Evolutionary conservation across 2,113 vertebrate genomes (phyloP).

Genomic region (Pelecanus crispus): DNA sequence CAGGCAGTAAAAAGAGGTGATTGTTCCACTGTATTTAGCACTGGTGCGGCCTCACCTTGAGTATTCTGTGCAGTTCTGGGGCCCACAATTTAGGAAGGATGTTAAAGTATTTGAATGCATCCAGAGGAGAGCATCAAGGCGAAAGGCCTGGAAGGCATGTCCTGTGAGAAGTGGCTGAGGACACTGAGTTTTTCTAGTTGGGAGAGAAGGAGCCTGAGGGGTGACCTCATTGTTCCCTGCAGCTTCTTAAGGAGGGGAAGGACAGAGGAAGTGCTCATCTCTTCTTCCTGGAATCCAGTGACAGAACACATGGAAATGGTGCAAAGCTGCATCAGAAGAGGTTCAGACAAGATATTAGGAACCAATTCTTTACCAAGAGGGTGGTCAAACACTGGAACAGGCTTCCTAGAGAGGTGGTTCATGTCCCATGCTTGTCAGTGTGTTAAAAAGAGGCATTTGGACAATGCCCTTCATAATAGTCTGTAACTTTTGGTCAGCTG

Average conservation of each 20-base stretch:
- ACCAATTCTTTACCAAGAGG: neutral
- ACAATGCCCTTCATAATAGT: neutral
- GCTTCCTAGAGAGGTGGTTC: neutral
- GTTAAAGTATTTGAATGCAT: neutral
- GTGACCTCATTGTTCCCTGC: neutral
- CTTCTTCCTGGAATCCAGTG: neutral
- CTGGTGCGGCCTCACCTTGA: accelerated
- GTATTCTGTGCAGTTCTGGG: neutral
- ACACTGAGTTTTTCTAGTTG: neutral
- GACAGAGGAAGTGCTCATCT: neutral
- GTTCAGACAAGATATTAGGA: neutral
- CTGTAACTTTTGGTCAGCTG: neutral
- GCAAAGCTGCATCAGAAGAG: neutral
- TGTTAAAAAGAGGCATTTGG: neutral
- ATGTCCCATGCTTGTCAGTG: too few relatives aligned
- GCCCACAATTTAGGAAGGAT: neutral
- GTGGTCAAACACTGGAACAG: neutral
- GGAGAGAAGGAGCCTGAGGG: neutral
- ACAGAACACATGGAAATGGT: accelerated
- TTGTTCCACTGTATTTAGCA: neutral
- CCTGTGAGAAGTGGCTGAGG: neutral
- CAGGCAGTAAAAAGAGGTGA: neutral
- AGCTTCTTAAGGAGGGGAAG: neutral
- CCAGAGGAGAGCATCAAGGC: neutral
- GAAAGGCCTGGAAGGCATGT: neutral